Conservation (phyloP, 2,113 vertebrate species). For the Eubucco bourcierii region DNA sequence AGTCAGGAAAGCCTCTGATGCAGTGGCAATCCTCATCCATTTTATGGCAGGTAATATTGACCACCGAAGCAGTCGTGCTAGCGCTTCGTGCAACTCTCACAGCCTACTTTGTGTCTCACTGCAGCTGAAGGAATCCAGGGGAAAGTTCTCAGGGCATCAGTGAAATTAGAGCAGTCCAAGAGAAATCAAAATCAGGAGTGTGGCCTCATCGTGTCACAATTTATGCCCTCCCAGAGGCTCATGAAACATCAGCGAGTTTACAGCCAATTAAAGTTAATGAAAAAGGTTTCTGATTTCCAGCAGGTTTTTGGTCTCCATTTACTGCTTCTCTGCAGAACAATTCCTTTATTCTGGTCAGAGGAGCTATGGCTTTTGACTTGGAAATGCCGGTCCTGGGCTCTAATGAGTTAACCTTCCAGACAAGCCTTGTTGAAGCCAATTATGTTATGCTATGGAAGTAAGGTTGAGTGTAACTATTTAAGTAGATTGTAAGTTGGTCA, state of each 20-base stretch:
- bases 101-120: neutral
- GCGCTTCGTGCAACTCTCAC: neutral
- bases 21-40: neutral
- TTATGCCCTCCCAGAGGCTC: neutral
- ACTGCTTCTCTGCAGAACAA: neutral
- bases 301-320: neutral
- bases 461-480: neutral
- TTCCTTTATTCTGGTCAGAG: neutral
- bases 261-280: neutral
- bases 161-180: neutral
- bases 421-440: neutral
- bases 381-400: neutral
- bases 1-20: neutral
- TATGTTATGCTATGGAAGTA: neutral
- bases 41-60: neutral
- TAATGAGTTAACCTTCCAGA: rapidly evolving
- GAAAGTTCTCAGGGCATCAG: neutral
- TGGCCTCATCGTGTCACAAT: neutral
- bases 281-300: neutral
- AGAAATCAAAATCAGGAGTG: neutral
- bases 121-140: neutral
- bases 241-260: neutral
- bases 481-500: neutral
- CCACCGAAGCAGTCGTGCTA: neutral
- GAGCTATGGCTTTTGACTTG: neutral